These are phyloP conservation scores for Boleophthalmus pectinirostris DNA, from an alignment of 2,113 vertebrate species.

Conservation along the genomic window DNA sequence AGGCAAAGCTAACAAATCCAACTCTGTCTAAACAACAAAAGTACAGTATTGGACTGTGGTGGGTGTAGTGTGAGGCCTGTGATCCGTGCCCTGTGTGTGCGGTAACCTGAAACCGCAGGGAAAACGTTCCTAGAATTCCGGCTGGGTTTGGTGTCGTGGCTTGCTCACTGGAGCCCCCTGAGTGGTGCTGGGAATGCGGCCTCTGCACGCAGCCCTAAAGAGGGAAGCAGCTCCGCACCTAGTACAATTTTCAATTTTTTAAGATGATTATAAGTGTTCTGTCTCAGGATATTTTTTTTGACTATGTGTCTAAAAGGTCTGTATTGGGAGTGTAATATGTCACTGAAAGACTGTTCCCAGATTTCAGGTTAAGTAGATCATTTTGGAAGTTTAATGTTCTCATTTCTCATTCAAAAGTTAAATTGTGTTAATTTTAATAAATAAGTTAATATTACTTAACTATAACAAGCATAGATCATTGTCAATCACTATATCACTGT, in stretches of 20 bases:
- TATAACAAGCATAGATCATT: no score
- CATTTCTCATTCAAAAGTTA: neutral
- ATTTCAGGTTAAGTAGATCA: neutral
- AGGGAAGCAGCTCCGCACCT: constrained; percentile 49
- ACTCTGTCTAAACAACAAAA: constrained; percentile 67
- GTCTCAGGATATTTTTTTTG: neutral
- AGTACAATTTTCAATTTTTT: constrained; percentile 2
- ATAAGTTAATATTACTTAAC: no score
- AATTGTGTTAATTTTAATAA: neutral
- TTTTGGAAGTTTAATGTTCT: neutral
- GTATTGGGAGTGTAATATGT: neutral
- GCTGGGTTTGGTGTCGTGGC: constrained; percentile 71
- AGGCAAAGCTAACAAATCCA: constrained; percentile 60
- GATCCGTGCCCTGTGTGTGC: constrained; percentile 53
- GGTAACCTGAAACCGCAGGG: constrained; percentile 74
- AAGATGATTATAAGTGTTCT: constrained; percentile 8
- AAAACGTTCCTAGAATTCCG: constrained; percentile 77
- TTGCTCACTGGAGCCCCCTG: constrained; percentile 64
- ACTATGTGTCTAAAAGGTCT: neutral
- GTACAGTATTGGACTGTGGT: constrained; percentile 69
- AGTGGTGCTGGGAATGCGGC: constrained; percentile 67
- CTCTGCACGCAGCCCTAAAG: constrained; percentile 45
- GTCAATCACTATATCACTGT: no score
- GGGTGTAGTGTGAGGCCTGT: constrained; percentile 49
- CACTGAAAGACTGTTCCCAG: neutral